Evolutionary conservation across 1,140 invertebrate genomes (phyloP).

Genomic region (Sarcophaga bullata): DNA sequence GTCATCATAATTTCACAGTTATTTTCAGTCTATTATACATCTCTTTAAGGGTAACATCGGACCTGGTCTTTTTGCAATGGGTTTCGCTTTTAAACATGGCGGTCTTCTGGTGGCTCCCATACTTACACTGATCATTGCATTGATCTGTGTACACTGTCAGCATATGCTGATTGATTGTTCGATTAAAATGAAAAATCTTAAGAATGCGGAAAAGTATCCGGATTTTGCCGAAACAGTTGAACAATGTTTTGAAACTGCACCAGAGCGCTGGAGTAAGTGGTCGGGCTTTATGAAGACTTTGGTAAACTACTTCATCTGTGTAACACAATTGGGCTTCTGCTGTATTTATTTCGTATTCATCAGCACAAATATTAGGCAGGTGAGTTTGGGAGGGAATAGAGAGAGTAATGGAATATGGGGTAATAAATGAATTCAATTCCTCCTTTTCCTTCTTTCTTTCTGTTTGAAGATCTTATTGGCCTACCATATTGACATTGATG

Average conservation of each 20-base stretch:
- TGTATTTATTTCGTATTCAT: constrained; percentile 96
- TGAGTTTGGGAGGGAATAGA: constrained; percentile 55
- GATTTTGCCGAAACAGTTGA: constrained; percentile 84
- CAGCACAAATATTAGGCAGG: constrained; percentile 81
- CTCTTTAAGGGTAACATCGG: constrained; percentile 81
- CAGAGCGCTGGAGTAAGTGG: constrained; percentile 70
- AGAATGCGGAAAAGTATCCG: constrained; percentile 67
- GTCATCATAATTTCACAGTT: constrained; percentile 66
- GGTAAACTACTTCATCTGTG: constrained; percentile 83
- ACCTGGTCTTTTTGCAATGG: constrained; percentile 80
- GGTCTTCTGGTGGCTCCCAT: constrained; percentile 75
- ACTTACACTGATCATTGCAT: constrained; percentile 73
- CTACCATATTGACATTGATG: constrained; percentile 70
- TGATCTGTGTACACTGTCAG: constrained; percentile 79
- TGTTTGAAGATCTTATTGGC: constrained; percentile 73
- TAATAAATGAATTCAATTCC: neutral
- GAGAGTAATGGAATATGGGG: neutral
- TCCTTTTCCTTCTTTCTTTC: constrained; percentile 46
- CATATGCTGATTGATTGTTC: constrained; percentile 78
- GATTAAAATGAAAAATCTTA: constrained; percentile 71
- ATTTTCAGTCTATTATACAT: constrained; percentile 78
- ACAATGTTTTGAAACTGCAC: constrained; percentile 79
- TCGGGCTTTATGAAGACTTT: constrained; percentile 72
- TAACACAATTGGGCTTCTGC: constrained; percentile 94
- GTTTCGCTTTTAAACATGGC: constrained; percentile 79